Percentiles rank a stretch among this genome's conserved stretches.
These are phyloP conservation scores for Pituophis catenifer DNA, from an alignment of 2,113 vertebrate genomes.

Conservation along the genomic window DNA sequence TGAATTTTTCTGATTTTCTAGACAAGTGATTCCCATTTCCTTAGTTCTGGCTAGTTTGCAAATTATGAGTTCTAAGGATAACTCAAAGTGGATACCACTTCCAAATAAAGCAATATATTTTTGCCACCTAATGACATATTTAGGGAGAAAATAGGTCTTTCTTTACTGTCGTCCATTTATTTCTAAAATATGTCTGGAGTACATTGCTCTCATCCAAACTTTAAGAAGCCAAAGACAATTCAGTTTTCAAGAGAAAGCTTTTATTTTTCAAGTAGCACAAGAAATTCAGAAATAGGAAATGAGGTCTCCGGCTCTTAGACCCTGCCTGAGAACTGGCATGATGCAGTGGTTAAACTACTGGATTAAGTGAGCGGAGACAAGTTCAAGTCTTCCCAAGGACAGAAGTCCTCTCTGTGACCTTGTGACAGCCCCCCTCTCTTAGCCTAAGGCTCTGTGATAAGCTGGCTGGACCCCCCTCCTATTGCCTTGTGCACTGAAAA, in stretches of 20 bases:
- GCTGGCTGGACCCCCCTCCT: not conserved
- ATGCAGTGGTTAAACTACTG: not conserved
- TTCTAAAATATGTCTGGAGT: not conserved
- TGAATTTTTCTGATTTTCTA: not conserved
- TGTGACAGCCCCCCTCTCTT: not conserved
- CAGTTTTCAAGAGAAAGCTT: not conserved
- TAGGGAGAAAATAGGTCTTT: not conserved
- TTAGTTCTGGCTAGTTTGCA: not conserved
- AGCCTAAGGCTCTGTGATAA: not conserved
- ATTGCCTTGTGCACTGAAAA: not conserved
- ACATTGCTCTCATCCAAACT: not conserved
- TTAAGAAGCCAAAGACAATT: not conserved
- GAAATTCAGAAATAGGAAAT: not conserved
- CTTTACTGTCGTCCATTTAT: not conserved
- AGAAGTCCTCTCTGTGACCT: not conserved
- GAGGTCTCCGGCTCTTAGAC: not conserved
- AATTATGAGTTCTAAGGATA: not conserved
- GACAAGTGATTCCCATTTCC: not conserved
- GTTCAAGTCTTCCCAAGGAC: not conserved
- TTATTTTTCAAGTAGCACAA: not conserved
- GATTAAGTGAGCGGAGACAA: not conserved
- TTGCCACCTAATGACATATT: not conserved
- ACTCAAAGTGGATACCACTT: not conserved
- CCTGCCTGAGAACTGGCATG: not conserved
- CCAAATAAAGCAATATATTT: not conserved